A percentile compares a stretch with the other conserved stretches of the same genome.
Evolutionary conservation across 2,113 vertebrate species (phyloP).

Genomic region (Saimiri boliviensis): DNA sequence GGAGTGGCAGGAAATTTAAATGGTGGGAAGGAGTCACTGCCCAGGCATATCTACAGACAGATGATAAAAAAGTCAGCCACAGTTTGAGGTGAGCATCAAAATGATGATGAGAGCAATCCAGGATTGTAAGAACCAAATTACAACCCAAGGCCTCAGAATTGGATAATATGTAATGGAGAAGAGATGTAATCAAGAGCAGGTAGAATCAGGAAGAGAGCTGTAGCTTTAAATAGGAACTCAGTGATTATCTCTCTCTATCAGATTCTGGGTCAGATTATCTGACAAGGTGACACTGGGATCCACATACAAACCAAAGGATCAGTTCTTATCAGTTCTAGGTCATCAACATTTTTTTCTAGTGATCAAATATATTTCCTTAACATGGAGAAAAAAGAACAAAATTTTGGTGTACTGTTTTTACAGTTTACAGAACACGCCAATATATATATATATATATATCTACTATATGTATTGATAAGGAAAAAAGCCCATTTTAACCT

Average conservation of each 20-base stretch:
- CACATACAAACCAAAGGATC: not conserved
- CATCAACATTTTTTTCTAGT: not conserved
- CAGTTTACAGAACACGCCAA: not conserved
- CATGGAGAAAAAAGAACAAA: not conserved
- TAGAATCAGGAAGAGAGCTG: not conserved
- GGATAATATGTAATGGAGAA: not conserved
- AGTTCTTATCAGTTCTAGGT: not conserved
- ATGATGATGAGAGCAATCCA: not conserved
- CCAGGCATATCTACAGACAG: not conserved
- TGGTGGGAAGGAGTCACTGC: not conserved
- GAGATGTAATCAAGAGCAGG: not conserved
- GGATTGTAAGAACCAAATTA: not conserved
- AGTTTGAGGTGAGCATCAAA: not conserved
- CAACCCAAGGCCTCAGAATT: not conserved
- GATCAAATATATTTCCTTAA: not conserved
- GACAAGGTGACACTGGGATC: not conserved
- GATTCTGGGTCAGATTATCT: not conserved
- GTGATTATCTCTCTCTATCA: not conserved
- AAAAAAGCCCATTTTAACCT: not conserved
- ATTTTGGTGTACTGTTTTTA: not conserved
- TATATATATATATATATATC: not conserved
- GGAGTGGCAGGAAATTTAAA: not conserved
- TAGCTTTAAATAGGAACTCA: not conserved
- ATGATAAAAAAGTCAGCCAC: not conserved
- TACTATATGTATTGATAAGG: not conserved